Conservation (phyloP, 2,888 invertebrate species). For the Caenorhabditis doughertyi region DNA sequence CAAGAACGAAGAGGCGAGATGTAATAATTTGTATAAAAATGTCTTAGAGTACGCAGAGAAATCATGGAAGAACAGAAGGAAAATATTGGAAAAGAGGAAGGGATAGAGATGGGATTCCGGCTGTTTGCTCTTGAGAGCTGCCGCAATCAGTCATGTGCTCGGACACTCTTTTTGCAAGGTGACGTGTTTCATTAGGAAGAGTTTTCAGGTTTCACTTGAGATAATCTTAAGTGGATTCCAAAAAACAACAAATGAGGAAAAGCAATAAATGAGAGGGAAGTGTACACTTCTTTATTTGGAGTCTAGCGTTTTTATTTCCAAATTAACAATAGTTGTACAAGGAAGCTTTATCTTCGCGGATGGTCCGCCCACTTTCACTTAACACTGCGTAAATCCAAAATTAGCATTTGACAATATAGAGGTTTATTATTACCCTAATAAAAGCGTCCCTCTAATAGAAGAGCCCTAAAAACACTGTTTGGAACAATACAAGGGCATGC, state of each 20-base stretch:
- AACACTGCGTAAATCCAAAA: too few species aligned
- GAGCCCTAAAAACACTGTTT: too few species aligned
- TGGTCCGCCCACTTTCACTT: too few species aligned
- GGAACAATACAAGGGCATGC: too few species aligned
- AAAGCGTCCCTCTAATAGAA: too few species aligned
- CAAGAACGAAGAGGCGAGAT: conserved; percentile 2
- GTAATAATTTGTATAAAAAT: conserved; percentile 61
- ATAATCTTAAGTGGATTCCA: conserved; percentile 26
- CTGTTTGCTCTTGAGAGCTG: conserved; percentile 54
- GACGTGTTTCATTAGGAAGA: conserved; percentile 39
- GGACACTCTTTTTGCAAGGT: conserved; percentile 7
- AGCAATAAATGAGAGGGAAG: too few species aligned
- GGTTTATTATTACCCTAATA: too few species aligned
- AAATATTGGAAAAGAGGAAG: conserved; percentile 13
- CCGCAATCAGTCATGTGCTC: conserved; percentile 58
- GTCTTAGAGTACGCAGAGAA: conserved; percentile 26
- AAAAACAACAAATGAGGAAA: neutral
- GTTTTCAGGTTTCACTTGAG: conserved; percentile 53
- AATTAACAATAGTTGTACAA: too few species aligned
- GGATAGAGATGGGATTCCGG: conserved; percentile 9
- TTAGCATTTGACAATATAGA: too few species aligned
- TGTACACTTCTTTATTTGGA: too few species aligned
- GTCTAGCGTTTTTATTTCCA: too few species aligned
- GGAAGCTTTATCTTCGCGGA: too few species aligned
- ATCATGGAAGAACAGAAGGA: conserved; percentile 15